Percentiles rank a stretch among this genome's conserved stretches.
These are phyloP conservation scores for Aldabrachelys gigantea DNA, from an alignment of 2,113 vertebrate species.

Conservation along the genomic window DNA sequence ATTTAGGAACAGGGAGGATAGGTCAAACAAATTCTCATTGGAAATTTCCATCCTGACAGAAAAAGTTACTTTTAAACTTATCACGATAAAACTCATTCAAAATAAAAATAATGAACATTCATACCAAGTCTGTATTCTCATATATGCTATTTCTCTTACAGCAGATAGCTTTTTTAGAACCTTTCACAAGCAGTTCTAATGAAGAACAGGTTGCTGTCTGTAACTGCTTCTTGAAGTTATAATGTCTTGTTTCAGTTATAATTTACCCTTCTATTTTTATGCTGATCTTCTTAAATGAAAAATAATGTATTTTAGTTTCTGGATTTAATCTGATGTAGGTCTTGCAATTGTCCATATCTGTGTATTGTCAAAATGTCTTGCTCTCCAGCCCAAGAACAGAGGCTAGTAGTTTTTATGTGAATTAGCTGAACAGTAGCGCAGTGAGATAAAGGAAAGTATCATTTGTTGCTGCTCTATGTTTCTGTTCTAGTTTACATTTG, in stretches of 20 bases:
- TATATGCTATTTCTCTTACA: background rate
- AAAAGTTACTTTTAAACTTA: background rate
- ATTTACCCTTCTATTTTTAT: background rate
- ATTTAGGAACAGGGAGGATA: background rate
- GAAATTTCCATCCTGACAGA: background rate
- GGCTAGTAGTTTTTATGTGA: background rate
- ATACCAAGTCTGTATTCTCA: background rate
- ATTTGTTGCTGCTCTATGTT: background rate
- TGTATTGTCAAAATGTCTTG: background rate
- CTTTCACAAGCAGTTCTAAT: background rate
- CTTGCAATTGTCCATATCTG: background rate
- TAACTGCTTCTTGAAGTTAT: background rate
- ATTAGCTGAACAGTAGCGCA: background rate
- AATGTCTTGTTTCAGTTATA: background rate
- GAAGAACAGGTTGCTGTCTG: background rate
- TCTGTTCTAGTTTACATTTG: background rate
- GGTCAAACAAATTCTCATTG: background rate
- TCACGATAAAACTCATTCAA: background rate
- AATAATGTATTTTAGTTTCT: background rate
- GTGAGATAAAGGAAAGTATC: background rate
- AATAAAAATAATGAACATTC: accelerated
- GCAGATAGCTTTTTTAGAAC: background rate
- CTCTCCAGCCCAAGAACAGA: background rate
- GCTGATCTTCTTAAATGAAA: accelerated
- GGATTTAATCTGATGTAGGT: background rate